Conservation (phyloP, 2,888 invertebrate genomes). For the Campoplex capitator region DNA sequence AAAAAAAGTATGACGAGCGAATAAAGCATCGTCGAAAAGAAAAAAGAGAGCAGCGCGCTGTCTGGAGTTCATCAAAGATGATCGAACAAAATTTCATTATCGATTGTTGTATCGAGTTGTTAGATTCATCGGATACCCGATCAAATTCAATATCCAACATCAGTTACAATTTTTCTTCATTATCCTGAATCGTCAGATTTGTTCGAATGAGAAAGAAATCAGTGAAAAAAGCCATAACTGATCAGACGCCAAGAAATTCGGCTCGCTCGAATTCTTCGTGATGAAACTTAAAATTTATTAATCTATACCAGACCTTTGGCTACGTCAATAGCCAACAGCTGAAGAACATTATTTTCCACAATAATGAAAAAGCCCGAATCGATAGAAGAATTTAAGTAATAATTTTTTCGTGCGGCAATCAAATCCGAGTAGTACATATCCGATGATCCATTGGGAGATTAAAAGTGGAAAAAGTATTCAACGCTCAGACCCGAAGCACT, state of each 20-base stretch:
- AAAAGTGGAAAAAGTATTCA: constrained; percentile 2
- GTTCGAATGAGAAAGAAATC: too few relatives aligned
- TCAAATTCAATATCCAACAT: too few relatives aligned
- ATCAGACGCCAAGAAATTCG: too few relatives aligned
- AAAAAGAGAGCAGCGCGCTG: neutral
- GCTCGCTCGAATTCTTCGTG: neutral
- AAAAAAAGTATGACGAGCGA: constrained; percentile 8
- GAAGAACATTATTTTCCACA: neutral
- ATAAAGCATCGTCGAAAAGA: neutral
- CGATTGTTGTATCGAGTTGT: neutral
- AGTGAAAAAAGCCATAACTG: too few relatives aligned
- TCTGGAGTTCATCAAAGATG: neutral
- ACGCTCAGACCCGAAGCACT: neutral
- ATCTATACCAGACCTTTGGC: too few relatives aligned
- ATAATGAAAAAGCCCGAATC: neutral
- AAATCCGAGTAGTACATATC: neutral
- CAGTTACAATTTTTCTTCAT: too few relatives aligned
- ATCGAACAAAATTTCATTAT: neutral
- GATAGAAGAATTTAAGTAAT: neutral
- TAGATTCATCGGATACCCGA: neutral
- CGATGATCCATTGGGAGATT: neutral
- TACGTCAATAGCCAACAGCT: neutral
- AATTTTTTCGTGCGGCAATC: neutral
- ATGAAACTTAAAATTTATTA: neutral
- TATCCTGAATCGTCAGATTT: too few relatives aligned